These are phyloP conservation scores for Listrodromus nycthemerus DNA, from an alignment of 2,888 invertebrate species.

Conservation along the genomic window DNA sequence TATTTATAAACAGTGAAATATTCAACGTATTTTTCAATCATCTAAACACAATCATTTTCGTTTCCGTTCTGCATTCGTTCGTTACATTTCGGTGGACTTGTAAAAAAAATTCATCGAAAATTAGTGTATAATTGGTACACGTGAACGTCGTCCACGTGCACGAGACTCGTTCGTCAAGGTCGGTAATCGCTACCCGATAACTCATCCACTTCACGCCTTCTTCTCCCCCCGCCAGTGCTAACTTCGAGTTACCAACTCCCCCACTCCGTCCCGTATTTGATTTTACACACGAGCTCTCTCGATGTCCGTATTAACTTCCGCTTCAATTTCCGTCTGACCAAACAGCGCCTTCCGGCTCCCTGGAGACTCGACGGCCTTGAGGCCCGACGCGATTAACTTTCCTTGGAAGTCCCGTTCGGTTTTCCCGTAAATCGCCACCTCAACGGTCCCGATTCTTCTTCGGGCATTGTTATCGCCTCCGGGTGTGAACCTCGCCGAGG, in stretches of 20 bases:
- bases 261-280: slow-evolving; percentile 18
- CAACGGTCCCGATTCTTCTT: slow-evolving; percentile 10
- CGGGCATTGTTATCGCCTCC: background rate
- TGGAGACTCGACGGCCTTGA: background rate
- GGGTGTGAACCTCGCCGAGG: background rate
- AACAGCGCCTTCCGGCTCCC: background rate
- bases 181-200: slow-evolving; percentile 50
- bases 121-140: slow-evolving; percentile 7
- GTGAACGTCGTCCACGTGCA: slow-evolving; percentile 55
- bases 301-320: slow-evolving; percentile 13
- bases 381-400: slow-evolving; percentile 3
- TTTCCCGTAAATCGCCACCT: background rate
- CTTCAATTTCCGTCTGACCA: slow-evolving; percentile 28
- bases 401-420: slow-evolving; percentile 19
- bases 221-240: background rate
- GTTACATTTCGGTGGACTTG: slow-evolving; percentile 25
- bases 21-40: too few species aligned
- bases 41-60: background rate
- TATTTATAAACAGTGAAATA: too few species aligned
- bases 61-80: background rate
- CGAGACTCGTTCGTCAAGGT: slow-evolving; percentile 54
- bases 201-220: slow-evolving; percentile 45
- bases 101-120: background rate
- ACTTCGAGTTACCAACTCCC: background rate
- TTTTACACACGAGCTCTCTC: slow-evolving; percentile 3